phyloP scores from a whole-genome alignment of 2,888 invertebrate genomes.

The Boloria selene region DNA sequence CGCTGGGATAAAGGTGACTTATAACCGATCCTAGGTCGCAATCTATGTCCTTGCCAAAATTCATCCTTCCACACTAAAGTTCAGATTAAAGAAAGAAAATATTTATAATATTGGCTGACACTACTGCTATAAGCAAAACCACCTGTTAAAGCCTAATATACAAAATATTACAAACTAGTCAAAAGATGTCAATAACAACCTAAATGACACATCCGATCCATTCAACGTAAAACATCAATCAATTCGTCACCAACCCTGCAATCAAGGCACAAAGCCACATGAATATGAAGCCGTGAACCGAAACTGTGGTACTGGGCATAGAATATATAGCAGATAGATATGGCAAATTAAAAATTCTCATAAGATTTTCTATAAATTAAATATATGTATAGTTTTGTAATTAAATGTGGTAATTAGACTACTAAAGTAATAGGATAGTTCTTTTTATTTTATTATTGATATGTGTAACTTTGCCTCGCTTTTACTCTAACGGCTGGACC shows the following conservation, averaged over 20 bases:
- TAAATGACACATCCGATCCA: constrained; percentile 20
- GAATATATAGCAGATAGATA: constrained; percentile 30
- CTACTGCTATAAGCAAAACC: too few species aligned
- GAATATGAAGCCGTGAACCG: constrained; percentile 61
- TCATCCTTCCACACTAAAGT: too few species aligned
- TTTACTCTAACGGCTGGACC: too few species aligned
- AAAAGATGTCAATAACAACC: constrained; percentile 5
- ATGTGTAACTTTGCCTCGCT: too few species aligned
- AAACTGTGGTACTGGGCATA: constrained; percentile 44
- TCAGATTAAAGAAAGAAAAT: too few species aligned
- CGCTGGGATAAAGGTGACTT: too few species aligned
- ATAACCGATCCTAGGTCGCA: too few species aligned
- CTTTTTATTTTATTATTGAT: too few species aligned
- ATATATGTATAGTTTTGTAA: background rate
- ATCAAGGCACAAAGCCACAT: constrained; percentile 53
- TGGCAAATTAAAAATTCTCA: constrained; percentile 1
- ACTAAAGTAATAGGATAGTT: too few species aligned
- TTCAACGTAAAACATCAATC: constrained; percentile 54
- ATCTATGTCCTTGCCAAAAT: too few species aligned
- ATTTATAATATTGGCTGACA: too few species aligned
- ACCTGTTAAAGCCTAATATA: background rate
- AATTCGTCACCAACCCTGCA: constrained; percentile 63
- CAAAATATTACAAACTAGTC: constrained; percentile 7
- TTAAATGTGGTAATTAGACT: too few species aligned
- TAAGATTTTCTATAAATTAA: background rate